Conservation (phyloP, 2,113 vertebrate species). For the Xyrauchen texanus region DNA sequence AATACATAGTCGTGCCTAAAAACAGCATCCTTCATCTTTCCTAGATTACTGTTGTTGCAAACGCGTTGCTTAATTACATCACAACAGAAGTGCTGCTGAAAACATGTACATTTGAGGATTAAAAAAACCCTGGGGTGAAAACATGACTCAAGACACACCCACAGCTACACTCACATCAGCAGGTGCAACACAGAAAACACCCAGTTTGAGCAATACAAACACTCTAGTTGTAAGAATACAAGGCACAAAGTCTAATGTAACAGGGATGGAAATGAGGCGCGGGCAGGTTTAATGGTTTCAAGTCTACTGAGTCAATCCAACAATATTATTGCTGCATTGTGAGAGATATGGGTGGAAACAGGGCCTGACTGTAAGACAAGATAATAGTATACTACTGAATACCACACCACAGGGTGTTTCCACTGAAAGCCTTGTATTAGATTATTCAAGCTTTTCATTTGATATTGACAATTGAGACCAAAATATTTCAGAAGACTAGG, state of each 20-base stretch:
- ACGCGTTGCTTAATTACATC: not conserved
- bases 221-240: not conserved
- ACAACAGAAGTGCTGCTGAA: not conserved
- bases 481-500: too few relatives aligned
- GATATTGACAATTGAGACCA: too few relatives aligned
- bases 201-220: constrained; percentile 22
- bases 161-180: not conserved
- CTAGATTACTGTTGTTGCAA: not conserved
- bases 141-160: not conserved
- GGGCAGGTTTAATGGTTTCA: not conserved
- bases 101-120: not conserved
- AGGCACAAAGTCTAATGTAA: not conserved
- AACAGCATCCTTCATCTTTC: not conserved
- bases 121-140: not conserved
- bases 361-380: not conserved
- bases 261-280: not conserved
- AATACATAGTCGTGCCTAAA: not conserved
- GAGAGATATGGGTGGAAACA: not conserved
- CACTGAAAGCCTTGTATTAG: not conserved
- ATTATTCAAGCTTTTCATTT: not conserved
- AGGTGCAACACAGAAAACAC: not conserved
- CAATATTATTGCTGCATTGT: not conserved
- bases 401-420: not conserved
- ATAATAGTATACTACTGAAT: not conserved
- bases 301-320: not conserved